These are phyloP conservation scores for Megaustenia siamemsis DNA, from an alignment of 2,888 invertebrate genomes.

Conservation along the genomic window DNA sequence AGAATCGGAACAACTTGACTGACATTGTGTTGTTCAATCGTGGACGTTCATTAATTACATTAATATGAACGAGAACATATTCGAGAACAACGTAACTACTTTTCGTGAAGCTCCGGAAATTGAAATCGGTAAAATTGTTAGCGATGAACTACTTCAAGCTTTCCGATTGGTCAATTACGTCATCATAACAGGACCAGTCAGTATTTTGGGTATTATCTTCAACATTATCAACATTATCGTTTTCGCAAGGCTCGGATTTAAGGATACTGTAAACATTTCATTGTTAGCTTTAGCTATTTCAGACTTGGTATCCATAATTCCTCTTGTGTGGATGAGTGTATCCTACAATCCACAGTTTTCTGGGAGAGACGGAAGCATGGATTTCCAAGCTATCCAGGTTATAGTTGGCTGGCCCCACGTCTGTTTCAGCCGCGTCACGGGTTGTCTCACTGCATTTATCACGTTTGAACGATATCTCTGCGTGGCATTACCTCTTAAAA, in stretches of 20 bases:
- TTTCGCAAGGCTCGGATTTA: constrained; percentile 37
- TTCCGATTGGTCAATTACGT: constrained; percentile 39
- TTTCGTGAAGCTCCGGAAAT: too few relatives aligned
- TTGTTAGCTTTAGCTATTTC: constrained; percentile 27
- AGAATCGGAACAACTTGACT: too few relatives aligned
- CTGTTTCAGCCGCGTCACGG: constrained; percentile 28
- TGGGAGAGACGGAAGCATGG: not conserved
- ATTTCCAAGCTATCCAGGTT: not conserved
- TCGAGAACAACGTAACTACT: too few relatives aligned
- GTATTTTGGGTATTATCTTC: constrained; percentile 32
- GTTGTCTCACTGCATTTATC: constrained; percentile 21
- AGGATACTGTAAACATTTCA: constrained; percentile 40
- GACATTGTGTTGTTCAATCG: too few relatives aligned
- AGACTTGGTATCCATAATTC: constrained; percentile 1
- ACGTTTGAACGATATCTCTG: constrained; percentile 45
- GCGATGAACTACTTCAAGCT: not conserved
- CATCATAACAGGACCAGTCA: constrained; percentile 18
- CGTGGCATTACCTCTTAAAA: constrained; percentile 18
- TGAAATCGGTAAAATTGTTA: too few relatives aligned
- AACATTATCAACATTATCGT: constrained; percentile 39
- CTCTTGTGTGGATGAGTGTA: constrained; percentile 16
- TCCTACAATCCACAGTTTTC: constrained; percentile 1
- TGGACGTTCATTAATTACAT: too few relatives aligned
- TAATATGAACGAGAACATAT: too few relatives aligned
- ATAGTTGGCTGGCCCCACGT: constrained; percentile 31